phyloP scores from a whole-genome alignment of 2,888 invertebrate species.

The Leptinotarsa haldemani region DNA sequence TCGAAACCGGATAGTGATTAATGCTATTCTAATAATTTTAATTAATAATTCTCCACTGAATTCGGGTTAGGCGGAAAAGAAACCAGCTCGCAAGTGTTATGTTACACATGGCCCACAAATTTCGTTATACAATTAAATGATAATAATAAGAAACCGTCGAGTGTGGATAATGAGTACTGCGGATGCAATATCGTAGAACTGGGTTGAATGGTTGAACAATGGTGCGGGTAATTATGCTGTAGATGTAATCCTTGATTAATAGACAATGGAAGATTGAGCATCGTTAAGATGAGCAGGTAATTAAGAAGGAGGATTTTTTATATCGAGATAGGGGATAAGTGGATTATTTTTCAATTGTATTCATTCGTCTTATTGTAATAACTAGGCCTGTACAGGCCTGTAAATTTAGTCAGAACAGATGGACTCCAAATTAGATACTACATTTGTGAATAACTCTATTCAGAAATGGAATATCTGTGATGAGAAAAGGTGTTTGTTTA shows the following conservation, averaged over 20 bases:
- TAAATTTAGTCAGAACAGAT: too few relatives aligned
- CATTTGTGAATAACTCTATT: too few relatives aligned
- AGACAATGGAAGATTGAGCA: neutral
- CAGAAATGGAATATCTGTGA: too few relatives aligned
- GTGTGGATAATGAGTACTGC: slow-evolving; percentile 17
- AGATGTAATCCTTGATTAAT: neutral
- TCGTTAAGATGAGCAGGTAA: slow-evolving; percentile 1
- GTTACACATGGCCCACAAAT: slow-evolving; percentile 35
- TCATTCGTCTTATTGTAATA: too few relatives aligned
- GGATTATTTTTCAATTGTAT: neutral
- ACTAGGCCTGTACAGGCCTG: too few relatives aligned
- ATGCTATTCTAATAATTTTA: slow-evolving; percentile 4
- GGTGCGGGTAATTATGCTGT: slow-evolving; percentile 8
- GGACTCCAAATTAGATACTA: too few relatives aligned
- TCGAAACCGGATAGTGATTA: slow-evolving; percentile 11
- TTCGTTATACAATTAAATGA: slow-evolving; percentile 23
- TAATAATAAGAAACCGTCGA: slow-evolving; percentile 5
- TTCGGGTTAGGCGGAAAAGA: slow-evolving; percentile 36
- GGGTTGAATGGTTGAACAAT: slow-evolving; percentile 18
- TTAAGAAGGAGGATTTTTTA: neutral
- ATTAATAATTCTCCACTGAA: slow-evolving; percentile 24
- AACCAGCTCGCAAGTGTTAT: slow-evolving; percentile 31
- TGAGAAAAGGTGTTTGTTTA: too few relatives aligned
- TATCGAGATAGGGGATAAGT: neutral
- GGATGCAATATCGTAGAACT: slow-evolving; percentile 21